Base-by-base conservation (phyloP, 2,888 invertebrate genomes). In the Drosophila longiperda region DNA sequence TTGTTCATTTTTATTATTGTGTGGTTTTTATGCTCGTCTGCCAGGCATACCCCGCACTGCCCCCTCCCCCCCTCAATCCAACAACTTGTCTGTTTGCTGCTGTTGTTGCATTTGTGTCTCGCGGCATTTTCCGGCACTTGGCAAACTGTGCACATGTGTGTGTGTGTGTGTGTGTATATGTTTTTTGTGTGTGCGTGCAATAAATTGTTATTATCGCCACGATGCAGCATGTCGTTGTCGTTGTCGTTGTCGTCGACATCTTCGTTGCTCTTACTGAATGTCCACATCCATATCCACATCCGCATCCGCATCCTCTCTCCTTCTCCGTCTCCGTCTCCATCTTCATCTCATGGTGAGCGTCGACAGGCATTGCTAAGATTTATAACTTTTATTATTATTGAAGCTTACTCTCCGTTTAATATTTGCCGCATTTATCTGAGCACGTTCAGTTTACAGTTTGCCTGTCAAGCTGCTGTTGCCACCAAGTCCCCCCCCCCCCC, bases 131-230 rank as follows among this genome's bases (percentile, higher is more conserved):
- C 78, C 76, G 79, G 73, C 78, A 81, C 84, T 84, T 88, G 78
- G 68, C 86, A 81, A 81, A 70, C 79, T 66, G 45, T 73, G 72
- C 87, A 72, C 66, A 79, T 78, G 73, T 58, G 50, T 69, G 11
- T 61, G 59, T 20, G 15, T 60, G 64, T 72, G 48, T 66, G 54
- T 72, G 70, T 63, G 7, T 45, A 45, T 23, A 45, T 45, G 45
- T 23, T 23, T 59, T 70, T 49, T 38, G 52, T 86, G 81, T 80
- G 71, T 81, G 80, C 74, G 79, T 83, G 82, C 87, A 86, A 91
- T 91, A 91, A 91, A 91, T 91, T 91, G 91, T 91, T 91, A 91
- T 91, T 91, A 91, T 91, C 91, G 90, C 91, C 87, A 84, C 85
- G 84, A 81, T 90, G 91, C 91, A 91, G 91, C 87, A 75, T 86